Conservation (phyloP, 1,140 invertebrate species). For the Eueides isabella region DNA sequence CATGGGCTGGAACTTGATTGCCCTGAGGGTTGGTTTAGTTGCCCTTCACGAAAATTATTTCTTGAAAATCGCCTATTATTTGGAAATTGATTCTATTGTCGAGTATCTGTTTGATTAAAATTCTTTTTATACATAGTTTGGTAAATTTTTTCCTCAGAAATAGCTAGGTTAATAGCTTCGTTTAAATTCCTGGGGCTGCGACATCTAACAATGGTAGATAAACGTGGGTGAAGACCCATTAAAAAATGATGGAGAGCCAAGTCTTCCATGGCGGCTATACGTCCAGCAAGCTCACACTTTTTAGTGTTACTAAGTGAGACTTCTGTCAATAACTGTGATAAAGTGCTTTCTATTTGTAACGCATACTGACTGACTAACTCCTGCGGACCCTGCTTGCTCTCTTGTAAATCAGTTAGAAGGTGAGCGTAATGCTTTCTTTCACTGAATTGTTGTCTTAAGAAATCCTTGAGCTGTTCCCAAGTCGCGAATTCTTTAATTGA, state of each 20-base stretch:
- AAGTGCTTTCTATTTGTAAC: background rate
- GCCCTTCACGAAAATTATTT: no score
- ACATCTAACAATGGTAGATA: conserved; percentile 44
- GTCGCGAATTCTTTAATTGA: conserved; percentile 31
- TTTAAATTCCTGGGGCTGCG: conserved; percentile 35
- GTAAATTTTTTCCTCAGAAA: conserved; percentile 45
- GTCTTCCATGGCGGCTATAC: conserved; percentile 43
- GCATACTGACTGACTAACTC: background rate
- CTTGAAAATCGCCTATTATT: no score
- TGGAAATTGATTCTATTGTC: no score
- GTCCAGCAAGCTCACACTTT: background rate
- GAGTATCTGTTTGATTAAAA: background rate
- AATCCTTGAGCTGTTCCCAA: conserved; percentile 40
- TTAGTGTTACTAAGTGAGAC: background rate
- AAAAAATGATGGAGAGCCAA: conserved; percentile 40
- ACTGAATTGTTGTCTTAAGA: conserved; percentile 42
- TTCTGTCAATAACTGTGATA: background rate
- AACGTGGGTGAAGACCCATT: conserved; percentile 39
- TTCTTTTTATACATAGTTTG: conserved; percentile 24
- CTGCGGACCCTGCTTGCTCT: conserved; percentile 26
- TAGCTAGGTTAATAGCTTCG: conserved; percentile 39
- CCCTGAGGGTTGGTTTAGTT: no score
- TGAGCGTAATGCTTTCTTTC: conserved; percentile 44
- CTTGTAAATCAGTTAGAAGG: conserved; percentile 39
- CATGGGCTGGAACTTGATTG: no score